Evolutionary conservation across 2,888 invertebrate species (phyloP), one percentile per base, ranked within the genome.

Genomic region (Eurytoma adleriae): DNA sequence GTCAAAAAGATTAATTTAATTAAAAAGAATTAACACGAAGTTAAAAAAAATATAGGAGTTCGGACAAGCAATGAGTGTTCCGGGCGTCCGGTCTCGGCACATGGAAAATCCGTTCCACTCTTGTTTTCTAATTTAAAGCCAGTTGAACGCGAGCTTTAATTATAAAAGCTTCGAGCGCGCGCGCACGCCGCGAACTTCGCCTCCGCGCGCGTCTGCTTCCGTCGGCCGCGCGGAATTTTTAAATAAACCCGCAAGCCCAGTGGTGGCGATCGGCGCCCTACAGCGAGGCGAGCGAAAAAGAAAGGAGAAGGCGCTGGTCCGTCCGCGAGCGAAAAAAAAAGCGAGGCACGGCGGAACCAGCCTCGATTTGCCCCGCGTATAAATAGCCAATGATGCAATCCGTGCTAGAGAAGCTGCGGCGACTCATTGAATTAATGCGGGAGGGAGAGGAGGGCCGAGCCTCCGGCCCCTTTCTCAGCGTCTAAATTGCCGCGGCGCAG

Each of bases 331-430:
- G 40, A 18, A 69, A 74, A 68, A 73, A 62, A 69, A 68, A 74
- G 73, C 73, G 73, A 79, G 67, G 62, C 52, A 54, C 61, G 56
- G 7, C 50, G 71, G 40, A 64, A 71, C 40, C 27, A 70, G 56
- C 14, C 71, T 75, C 75, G 67, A 79, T 71, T 75, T 66, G 64
- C 70, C 30, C 62, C 52, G 59, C n/a, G 62, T 79, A 75, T 74
- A 75, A 75, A 79, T 79, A 79, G 75, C 67, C 75, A 71, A 71
- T 79, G 74, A 74, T 79, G 79, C 74, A 74, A 70, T 66, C 57
- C 18, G 30, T 27, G 62, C 10, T 48, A 24, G 66, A 71, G 57
- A 24, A 18, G 52, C 24, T 16, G 68, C 18, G 16, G 30, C n/a
- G 52, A 48, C 71, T 79, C 66, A 71, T 79, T 79, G 75, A 79